Base-by-base conservation (phyloP, 1,140 invertebrate species). In the Caenorhabditis inopinata region DNA sequence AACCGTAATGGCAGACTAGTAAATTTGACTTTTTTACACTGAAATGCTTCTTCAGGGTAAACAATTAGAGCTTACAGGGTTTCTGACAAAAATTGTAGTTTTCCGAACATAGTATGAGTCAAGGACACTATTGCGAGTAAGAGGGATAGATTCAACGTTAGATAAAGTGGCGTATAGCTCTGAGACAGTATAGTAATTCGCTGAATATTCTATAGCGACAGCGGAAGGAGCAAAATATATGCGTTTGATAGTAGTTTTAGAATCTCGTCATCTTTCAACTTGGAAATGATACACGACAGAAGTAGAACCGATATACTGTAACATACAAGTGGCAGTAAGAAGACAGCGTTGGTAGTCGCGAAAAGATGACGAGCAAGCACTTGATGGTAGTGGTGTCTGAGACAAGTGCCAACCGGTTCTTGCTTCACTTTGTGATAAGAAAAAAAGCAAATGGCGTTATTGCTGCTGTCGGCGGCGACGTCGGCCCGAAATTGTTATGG, bases 311-410 rank as follows among this genome's bases (percentile, higher is more conserved):
- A 68, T 32, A 68, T 68, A 68, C 32, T 38, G 58, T 68, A 68
- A 29, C 38, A 68, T 32, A 68, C 38, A 68, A 68, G 58, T 68
- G 32, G 58, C 58, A 68, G 58, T 16, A 68, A 38, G 32, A 68
- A 68, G 32, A 38, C 7, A 68, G 32, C 53, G 27, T 58, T 68
- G 58, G 38, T 32, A 38, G 58, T 68, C 58, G 58, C 21, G 32
- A 68, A 68, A n/a, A 68, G 58, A 68, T 38, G 58, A 68, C 58
- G 58, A 68, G 58, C 58, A 68, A 68, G 58, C 58, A 68, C 58
- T 68, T 68, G 58, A 68, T 68, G 58, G 58, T 58, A 6, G 51
- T 68, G 58, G 58, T 68, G 58, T 68, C 58, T 68, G 25, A 68
- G 58, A 68, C 58, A 38, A 68, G 58, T 68, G 58, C 58, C 32